phyloP scores from a whole-genome alignment of 2,888 invertebrate species.

The Mesoligia furuncula region DNA sequence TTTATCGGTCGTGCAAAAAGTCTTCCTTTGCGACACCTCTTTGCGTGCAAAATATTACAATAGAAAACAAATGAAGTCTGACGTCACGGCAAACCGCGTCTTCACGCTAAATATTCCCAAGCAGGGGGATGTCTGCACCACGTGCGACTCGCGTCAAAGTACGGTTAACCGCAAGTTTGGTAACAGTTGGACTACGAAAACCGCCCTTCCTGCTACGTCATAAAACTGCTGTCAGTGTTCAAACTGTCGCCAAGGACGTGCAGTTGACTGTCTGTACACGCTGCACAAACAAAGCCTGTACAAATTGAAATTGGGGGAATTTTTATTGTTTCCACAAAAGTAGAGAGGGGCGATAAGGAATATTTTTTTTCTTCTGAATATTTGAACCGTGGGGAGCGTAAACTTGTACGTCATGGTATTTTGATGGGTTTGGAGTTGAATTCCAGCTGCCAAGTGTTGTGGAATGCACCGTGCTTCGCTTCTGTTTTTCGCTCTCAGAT shows the following conservation, averaged over 20 bases:
- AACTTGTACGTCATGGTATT: slow-evolving; percentile 22
- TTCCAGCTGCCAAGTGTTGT: slow-evolving; percentile 2
- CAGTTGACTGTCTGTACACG: slow-evolving; percentile 18
- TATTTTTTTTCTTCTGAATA: slow-evolving; percentile 33
- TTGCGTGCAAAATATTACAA: slow-evolving; percentile 15
- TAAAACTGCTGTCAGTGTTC: neutral
- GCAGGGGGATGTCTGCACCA: slow-evolving; percentile 22
- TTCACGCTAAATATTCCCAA: slow-evolving; percentile 38
- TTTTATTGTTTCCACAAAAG: slow-evolving; percentile 62
- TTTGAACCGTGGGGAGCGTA: slow-evolving; percentile 36
- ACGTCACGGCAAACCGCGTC: slow-evolving; percentile 14
- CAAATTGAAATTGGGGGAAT: slow-evolving; percentile 63
- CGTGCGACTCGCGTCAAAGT: slow-evolving; percentile 52
- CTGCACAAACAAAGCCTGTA: slow-evolving; percentile 57
- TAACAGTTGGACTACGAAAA: slow-evolving; percentile 7
- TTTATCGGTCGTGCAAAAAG: neutral
- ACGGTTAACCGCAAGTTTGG: neutral
- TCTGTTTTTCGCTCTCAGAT: neutral
- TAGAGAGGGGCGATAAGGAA: slow-evolving; percentile 34
- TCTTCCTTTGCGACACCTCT: neutral
- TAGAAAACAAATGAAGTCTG: slow-evolving; percentile 8
- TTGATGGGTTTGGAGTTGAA: slow-evolving; percentile 1
- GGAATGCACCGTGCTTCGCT: neutral
- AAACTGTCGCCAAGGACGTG: neutral
- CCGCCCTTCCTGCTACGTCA: neutral